Percentiles rank a stretch among this genome's conserved stretches.
These are phyloP conservation scores for Nasonovia ribisnigri DNA, from an alignment of 2,888 invertebrate species.

Conservation along the genomic window DNA sequence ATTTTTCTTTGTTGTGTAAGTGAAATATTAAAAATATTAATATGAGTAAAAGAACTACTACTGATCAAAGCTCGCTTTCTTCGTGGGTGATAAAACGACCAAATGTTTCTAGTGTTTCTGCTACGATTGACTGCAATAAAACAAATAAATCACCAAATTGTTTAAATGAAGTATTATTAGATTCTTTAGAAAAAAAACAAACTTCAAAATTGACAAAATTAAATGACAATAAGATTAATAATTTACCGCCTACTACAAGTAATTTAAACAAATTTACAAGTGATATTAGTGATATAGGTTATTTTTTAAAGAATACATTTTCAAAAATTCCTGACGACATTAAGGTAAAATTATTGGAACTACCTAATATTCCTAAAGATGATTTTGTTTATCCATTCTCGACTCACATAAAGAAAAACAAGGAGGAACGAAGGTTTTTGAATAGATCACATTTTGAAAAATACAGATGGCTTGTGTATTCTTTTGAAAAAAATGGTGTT, in stretches of 20 bases:
- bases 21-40: slow-evolving; percentile 16
- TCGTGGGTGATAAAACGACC: slow-evolving; percentile 24
- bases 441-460: slow-evolving; percentile 8
- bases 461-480: neutral
- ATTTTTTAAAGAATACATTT: slow-evolving; percentile 17
- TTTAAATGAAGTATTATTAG: slow-evolving; percentile 7
- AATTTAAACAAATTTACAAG: slow-evolving; percentile 10
- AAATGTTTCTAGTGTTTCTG: neutral
- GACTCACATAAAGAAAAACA: slow-evolving; percentile 22
- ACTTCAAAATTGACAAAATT: neutral
- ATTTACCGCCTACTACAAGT: slow-evolving; percentile 13
- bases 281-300: slow-evolving; percentile 23
- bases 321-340: slow-evolving; percentile 18
- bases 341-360: slow-evolving; percentile 26
- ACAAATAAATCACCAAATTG: slow-evolving; percentile 22
- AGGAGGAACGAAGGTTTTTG: neutral
- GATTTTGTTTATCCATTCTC: slow-evolving; percentile 22
- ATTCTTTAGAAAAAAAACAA: neutral
- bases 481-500: neutral
- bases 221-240: neutral
- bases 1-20: slow-evolving; percentile 14
- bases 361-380: slow-evolving; percentile 22
- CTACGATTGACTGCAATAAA: slow-evolving; percentile 14
- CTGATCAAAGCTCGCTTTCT: slow-evolving; percentile 21
- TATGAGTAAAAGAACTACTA: slow-evolving; percentile 15